A percentile compares a stretch with the other conserved stretches of the same genome.
Evolutionary conservation across 2,113 vertebrate genomes (phyloP).

Genomic region (Clarias batrachus): DNA sequence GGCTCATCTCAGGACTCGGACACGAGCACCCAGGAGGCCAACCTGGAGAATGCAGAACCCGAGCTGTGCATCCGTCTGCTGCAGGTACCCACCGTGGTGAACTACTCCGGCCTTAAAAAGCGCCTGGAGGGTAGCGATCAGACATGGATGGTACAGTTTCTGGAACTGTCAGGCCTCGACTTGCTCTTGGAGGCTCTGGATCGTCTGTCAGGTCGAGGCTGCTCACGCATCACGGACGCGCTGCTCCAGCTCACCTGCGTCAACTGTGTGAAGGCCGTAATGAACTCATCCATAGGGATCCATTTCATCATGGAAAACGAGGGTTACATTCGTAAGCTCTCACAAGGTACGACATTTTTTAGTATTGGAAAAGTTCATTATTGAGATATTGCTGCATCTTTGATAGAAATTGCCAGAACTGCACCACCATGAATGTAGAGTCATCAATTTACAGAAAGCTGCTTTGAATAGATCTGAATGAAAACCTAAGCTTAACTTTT

Average conservation of each 20-base stretch:
- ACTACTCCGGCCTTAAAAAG: conserved; percentile 93
- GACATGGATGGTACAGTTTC: conserved; percentile 94
- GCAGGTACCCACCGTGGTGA: conserved; percentile 91
- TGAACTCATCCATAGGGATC: conserved; percentile 91
- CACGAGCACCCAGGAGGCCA: conserved; percentile 80
- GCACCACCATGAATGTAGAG: neutral
- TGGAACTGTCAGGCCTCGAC: conserved; percentile 91
- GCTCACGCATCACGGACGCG: conserved; percentile 88
- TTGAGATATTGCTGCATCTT: neutral
- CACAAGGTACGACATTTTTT: conserved; percentile 78
- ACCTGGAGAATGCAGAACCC: conserved; percentile 90
- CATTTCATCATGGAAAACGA: conserved; percentile 93
- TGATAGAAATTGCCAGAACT: neutral
- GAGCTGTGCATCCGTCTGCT: conserved; percentile 96
- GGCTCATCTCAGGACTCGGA: conserved; percentile 84
- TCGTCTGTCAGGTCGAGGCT: conserved; percentile 87
- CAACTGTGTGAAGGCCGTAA: conserved; percentile 88
- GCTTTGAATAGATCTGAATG: neutral
- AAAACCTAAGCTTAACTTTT: neutral
- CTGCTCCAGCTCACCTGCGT: conserved; percentile 95
- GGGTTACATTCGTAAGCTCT: conserved; percentile 93
- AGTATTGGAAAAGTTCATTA: neutral
- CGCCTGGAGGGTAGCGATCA: conserved; percentile 88
- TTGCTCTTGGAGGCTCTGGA: conserved; percentile 93
- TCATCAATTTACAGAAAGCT: neutral